Percentiles rank a stretch among this genome's conserved stretches.
These are phyloP conservation scores for Xestobium rufovillosum DNA, from an alignment of 2,888 invertebrate genomes.

Conservation along the genomic window DNA sequence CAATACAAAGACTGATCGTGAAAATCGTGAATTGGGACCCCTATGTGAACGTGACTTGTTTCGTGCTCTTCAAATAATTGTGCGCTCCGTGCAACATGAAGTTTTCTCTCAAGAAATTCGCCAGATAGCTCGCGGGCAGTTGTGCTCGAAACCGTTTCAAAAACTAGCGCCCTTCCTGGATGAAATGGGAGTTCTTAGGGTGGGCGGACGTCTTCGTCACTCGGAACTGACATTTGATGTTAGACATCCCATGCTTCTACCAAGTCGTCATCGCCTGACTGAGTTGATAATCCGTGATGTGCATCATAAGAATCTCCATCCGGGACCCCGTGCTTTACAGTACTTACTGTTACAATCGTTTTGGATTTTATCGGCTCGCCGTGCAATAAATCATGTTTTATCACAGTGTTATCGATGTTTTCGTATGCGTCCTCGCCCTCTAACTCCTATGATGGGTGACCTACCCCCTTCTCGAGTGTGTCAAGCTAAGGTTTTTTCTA, in stretches of 20 bases:
- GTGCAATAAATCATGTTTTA: background rate
- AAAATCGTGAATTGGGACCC: too few relatives aligned
- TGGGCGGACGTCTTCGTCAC: background rate
- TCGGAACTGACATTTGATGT: background rate
- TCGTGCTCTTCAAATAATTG: background rate
- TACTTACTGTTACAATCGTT: background rate
- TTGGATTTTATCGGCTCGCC: background rate
- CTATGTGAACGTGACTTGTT: too few relatives aligned
- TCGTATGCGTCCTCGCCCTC: background rate
- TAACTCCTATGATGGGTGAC: background rate
- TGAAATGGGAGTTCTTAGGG: too few relatives aligned
- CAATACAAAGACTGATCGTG: too few relatives aligned
- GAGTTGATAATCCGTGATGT: background rate
- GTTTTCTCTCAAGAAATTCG: background rate
- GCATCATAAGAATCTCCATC: background rate
- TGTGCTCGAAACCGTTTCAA: conserved; percentile 1
- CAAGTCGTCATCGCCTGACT: background rate
- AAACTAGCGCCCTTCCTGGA: conserved; percentile 1
- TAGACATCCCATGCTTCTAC: background rate
- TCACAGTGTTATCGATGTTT: background rate
- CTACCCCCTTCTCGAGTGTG: background rate
- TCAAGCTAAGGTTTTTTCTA: background rate
- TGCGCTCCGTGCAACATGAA: background rate
- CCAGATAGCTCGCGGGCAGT: background rate
- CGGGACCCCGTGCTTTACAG: conserved; percentile 1